Conservation (phyloP, 2,888 invertebrate species). For the Agapostemon virescens region DNA sequence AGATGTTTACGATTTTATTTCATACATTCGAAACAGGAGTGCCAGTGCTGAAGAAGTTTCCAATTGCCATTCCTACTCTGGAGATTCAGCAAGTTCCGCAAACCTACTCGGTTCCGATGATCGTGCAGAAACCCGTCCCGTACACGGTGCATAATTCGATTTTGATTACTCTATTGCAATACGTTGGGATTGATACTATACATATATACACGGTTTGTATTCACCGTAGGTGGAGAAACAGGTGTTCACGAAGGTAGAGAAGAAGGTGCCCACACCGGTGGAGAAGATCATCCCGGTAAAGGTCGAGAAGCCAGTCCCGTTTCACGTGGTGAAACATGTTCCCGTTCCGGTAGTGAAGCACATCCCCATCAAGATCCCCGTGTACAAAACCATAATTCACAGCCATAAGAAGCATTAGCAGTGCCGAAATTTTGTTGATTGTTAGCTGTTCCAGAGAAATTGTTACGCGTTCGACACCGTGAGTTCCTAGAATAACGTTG, state of each 20-base stretch:
- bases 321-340: slow-evolving; percentile 84
- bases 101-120: slow-evolving; percentile 85
- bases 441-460: neutral
- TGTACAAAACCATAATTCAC: slow-evolving; percentile 86
- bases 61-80: slow-evolving; percentile 82
- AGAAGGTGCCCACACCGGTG: slow-evolving; percentile 83
- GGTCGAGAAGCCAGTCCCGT: slow-evolving; percentile 86
- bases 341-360: slow-evolving; percentile 85
- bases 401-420: slow-evolving; percentile 81
- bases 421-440: neutral
- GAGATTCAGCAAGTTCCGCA: slow-evolving; percentile 83
- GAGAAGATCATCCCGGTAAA: slow-evolving; percentile 85
- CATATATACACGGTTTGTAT: neutral
- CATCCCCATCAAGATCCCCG: slow-evolving; percentile 86
- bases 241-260: slow-evolving; percentile 69
- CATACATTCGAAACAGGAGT: slow-evolving; percentile 75
- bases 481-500: neutral
- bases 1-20: neutral
- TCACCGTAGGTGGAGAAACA: slow-evolving; percentile 69
- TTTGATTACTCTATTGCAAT: neutral
- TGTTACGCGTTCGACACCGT: neutral
- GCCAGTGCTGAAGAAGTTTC: slow-evolving; percentile 83
- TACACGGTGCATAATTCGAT: slow-evolving; percentile 58
- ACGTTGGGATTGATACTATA: neutral
- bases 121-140: slow-evolving; percentile 84